Conservation (phyloP, 1,140 invertebrate genomes). For the Nymphalis io region DNA sequence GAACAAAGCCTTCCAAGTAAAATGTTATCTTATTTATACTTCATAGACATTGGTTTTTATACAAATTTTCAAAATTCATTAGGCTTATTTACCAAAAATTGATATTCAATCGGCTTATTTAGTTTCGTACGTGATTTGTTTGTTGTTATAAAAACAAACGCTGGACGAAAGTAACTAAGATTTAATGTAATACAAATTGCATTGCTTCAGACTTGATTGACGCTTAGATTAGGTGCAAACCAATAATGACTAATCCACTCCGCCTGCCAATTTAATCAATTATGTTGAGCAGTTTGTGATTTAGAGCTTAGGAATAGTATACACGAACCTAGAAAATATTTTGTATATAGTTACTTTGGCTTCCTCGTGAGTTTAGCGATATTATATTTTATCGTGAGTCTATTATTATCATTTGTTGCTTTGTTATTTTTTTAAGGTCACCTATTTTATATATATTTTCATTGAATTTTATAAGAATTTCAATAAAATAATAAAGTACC, state of each 20-base stretch:
- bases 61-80: too few relatives aligned
- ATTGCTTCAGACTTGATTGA: slow-evolving; percentile 24
- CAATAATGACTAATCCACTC: slow-evolving; percentile 49
- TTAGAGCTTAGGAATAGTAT: slow-evolving; percentile 16
- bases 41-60: too few relatives aligned
- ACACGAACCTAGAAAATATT: not conserved
- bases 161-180: not conserved
- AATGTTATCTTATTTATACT: too few relatives aligned
- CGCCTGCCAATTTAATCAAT: slow-evolving; percentile 48
- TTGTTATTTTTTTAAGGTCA: too few relatives aligned
- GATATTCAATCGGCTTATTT: not conserved
- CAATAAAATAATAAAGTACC: too few relatives aligned
- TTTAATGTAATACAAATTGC: slow-evolving; percentile 24
- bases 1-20: too few relatives aligned
- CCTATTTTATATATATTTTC: too few relatives aligned
- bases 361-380: too few relatives aligned
- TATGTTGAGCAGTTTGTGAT: slow-evolving; percentile 48
- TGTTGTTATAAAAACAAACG: not conserved
- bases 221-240: slow-evolving; percentile 45
- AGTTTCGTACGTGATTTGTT: not conserved
- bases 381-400: too few relatives aligned
- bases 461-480: too few relatives aligned
- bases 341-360: not conserved
- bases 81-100: too few relatives aligned
- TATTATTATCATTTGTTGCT: too few relatives aligned